phyloP scores from a whole-genome alignment of 2,888 invertebrate species.

The Tetranychus piercei region DNA sequence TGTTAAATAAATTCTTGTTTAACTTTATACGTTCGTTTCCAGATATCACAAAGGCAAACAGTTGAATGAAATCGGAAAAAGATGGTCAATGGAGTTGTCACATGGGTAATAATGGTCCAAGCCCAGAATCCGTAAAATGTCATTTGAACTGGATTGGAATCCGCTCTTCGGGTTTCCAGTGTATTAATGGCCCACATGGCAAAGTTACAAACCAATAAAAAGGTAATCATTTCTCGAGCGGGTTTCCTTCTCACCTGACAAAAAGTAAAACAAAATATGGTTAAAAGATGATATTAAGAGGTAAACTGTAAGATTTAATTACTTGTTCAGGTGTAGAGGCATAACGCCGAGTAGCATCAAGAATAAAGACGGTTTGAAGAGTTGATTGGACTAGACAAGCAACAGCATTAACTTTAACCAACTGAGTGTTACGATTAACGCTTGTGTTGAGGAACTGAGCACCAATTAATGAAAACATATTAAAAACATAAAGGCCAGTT shows the following conservation, averaged over 20 bases:
- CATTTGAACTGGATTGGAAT: slow-evolving; percentile 74
- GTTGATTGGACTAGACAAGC: slow-evolving; percentile 64
- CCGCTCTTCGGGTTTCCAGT: slow-evolving; percentile 69
- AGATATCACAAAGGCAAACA: slow-evolving; percentile 83
- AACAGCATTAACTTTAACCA: slow-evolving; percentile 54
- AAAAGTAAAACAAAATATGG: slow-evolving; percentile 9
- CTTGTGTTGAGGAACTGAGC: slow-evolving; percentile 54
- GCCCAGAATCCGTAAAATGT: slow-evolving; percentile 84
- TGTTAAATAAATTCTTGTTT: slow-evolving; percentile 21
- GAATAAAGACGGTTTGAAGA: slow-evolving; percentile 38
- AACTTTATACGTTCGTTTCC: slow-evolving; percentile 80
- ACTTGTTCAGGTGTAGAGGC: slow-evolving; percentile 50
- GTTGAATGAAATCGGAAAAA: slow-evolving; percentile 89
- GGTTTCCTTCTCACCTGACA: slow-evolving; percentile 58
- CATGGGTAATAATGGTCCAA: slow-evolving; percentile 85
- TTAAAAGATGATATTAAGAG: background rate
- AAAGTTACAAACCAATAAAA: slow-evolving; percentile 41
- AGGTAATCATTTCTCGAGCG: slow-evolving; percentile 79
- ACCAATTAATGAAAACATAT: slow-evolving; percentile 79
- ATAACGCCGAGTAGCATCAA: slow-evolving; percentile 68
- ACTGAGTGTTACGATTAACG: slow-evolving; percentile 40
- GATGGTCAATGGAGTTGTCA: slow-evolving; percentile 78
- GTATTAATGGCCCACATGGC: slow-evolving; percentile 55
- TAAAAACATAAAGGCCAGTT: slow-evolving; percentile 81
- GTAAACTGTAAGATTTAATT: background rate